Evolutionary conservation across 2,113 vertebrate species (phyloP), one percentile per base, ranked within the genome.

Genomic region (Mesocricetus auratus): DNA sequence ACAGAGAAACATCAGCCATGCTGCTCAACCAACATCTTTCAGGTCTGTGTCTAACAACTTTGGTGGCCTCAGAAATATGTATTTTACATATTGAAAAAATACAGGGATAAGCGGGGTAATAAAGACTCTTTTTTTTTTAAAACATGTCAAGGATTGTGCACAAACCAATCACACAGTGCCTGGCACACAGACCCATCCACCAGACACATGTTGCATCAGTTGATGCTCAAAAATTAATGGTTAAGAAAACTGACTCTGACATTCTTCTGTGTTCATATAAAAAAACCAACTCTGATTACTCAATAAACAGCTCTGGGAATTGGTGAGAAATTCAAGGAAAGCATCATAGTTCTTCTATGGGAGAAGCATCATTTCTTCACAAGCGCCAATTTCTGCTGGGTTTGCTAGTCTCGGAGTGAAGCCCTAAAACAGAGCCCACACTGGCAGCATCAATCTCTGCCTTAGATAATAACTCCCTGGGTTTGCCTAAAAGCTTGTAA

Each of bases 231-330:
- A 66, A 94, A 81, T 66, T 24, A 26, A 90, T 3, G 42, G 36
- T 73, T 36, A 95, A 81, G 50, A 77, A 50, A 16, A 88, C 10
- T 47, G 42, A 1, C 66, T 92, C 21, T 56, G 50, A 36, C 53
- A 82, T 87, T 60, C 60, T 78, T 68, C 39, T 69, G 19, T n/a
- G 19, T 62, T n/a, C 11, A 3, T 22, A 88, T 19, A 53, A 33
- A 82, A 82, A 94, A 78, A 91, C 56, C 11, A 56, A 86, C 15
- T 73, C n/a, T 87, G 78, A 83, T 11, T 45, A 83, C 74, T 94
- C 73, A 96, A 69, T 74, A 87, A 97, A 96, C 71, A 24, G 33
- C n/a, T 79, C 73, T 85, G 50, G 42, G n/a, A 75, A 64, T 33
- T 85, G 42, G 79, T 75, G 58, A 96, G 83, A 13, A 39, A 93